Evolutionary conservation across 2,888 invertebrate species (phyloP), one percentile per base, ranked within the genome.

Genomic region (Rhyacophila evoluta): DNA sequence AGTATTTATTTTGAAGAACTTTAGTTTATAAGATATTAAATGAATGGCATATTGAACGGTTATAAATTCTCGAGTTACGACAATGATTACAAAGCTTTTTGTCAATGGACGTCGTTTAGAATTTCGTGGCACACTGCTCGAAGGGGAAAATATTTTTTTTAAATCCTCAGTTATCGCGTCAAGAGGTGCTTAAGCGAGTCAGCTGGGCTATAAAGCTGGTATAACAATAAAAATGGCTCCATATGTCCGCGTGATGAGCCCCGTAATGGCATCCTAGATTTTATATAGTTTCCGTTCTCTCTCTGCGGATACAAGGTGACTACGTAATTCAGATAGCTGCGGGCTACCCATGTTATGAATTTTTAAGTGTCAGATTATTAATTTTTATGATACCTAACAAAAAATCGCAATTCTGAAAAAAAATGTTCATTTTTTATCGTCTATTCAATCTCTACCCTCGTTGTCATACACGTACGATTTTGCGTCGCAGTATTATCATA

Each of bases 181-280:
- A 55, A 55, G 55, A 55, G 73, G 70, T 39, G 37, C 69, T 75
- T 75, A 37, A 69, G 33, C 75, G 41, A 36, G 70, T 55, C 70
- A 37, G 75, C 70, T 37, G 70, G 36, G 70, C 28, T 70, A 70
- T 75, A 77, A 77, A 77, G 72, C 19, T 25, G 72, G 29, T 41
- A 72, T 72, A 72, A 72, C 67, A 77, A 77, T 77, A 77, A 77
- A 77, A 72, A 70, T 28, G 55, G 33, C 19, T 55, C 55, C 55
- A 55, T 55, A 55, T 55, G 55, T 55, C 55, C 55, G 55, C 19
- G 25, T 25, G 55, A 55, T 55, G 25, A 10, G 19, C 0, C 19
- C 19, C 19, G 19, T 55, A 55, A 55, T 25, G 55, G 55, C 55
- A 10, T 55, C 19, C 55, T 55, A 55, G 55, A 55, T 55, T 19